These are phyloP conservation scores for Coremacera marginata DNA, from an alignment of 2,888 invertebrate species.

Conservation along the genomic window DNA sequence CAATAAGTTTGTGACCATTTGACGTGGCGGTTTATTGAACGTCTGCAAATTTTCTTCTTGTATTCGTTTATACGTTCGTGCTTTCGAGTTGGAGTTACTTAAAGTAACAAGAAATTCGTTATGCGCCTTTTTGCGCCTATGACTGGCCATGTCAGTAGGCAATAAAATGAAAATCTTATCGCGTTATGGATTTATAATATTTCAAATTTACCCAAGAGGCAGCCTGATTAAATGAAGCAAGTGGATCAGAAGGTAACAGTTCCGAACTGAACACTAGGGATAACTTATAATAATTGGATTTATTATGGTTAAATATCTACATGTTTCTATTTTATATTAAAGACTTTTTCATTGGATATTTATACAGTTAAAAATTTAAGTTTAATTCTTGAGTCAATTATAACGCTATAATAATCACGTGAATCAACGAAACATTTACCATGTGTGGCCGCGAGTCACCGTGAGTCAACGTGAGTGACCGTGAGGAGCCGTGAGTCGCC, in stretches of 20 bases:
- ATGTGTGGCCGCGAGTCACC: too few relatives aligned
- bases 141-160: constrained; percentile 34
- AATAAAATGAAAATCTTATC: constrained; percentile 40
- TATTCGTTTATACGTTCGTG: neutral
- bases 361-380: too few relatives aligned
- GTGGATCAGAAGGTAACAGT: neutral
- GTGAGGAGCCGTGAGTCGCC: too few relatives aligned
- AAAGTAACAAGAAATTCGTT: neutral
- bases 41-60: neutral
- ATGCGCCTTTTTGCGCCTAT: neutral
- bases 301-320: too few relatives aligned
- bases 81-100: neutral
- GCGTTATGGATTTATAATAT: constrained; percentile 37
- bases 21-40: neutral
- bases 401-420: neutral
- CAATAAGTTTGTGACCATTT: neutral
- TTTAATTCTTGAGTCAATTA: too few relatives aligned
- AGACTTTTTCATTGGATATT: too few relatives aligned
- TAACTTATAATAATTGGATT: too few relatives aligned
- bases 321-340: too few relatives aligned
- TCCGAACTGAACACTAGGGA: too few relatives aligned
- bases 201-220: constrained; percentile 16
- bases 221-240: neutral
- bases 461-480: too few relatives aligned
- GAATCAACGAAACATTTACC: too few relatives aligned